Percentiles rank a stretch among this genome's conserved stretches.
These are phyloP conservation scores for Phenacoccus solenopsis DNA, from an alignment of 1,140 invertebrate genomes.

Conservation along the genomic window DNA sequence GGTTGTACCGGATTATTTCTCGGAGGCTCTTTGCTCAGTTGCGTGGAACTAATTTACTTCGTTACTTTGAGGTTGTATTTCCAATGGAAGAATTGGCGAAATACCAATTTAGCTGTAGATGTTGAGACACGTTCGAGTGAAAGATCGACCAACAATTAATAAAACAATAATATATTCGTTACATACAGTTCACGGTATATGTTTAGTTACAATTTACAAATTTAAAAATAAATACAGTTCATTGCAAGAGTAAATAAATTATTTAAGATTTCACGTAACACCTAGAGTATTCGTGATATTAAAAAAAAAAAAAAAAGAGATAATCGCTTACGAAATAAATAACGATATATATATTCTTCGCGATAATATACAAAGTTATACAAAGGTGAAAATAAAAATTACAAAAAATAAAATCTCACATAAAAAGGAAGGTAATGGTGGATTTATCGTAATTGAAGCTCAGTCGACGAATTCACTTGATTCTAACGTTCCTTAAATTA, in stretches of 20 bases:
- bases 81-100: conserved; percentile 8
- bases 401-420: too few species aligned
- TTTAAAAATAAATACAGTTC: background rate
- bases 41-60: conserved; percentile 47
- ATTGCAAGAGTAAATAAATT: background rate
- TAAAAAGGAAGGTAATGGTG: too few species aligned
- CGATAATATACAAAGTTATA: too few species aligned
- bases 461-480: too few species aligned
- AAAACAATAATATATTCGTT: background rate
- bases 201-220: background rate
- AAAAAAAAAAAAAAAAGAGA: too few species aligned
- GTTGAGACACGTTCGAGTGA: too few species aligned
- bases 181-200: background rate
- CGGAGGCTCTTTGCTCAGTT: conserved; percentile 56
- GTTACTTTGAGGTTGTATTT: conserved; percentile 27
- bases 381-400: too few species aligned
- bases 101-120: background rate
- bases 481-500: background rate
- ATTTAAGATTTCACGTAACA: background rate
- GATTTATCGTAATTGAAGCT: too few species aligned
- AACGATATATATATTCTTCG: too few species aligned
- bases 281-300: background rate
- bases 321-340: background rate
- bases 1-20: conserved; percentile 57
- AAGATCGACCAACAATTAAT: too few species aligned